Conservation (phyloP, 1,140 invertebrate genomes). For the Sitobion miscanthi region DNA sequence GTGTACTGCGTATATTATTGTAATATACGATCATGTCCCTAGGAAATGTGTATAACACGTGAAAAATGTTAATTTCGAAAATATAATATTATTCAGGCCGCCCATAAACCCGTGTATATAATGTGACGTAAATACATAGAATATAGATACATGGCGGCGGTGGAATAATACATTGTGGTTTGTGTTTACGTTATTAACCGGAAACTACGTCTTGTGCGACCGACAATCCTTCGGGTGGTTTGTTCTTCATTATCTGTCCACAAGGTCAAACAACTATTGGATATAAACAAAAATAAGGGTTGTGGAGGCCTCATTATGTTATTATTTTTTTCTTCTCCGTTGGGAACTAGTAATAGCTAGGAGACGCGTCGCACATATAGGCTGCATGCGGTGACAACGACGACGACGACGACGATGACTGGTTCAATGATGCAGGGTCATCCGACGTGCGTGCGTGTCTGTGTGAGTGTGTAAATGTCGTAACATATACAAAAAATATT, state of each 20-base stretch:
- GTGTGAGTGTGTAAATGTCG: not conserved
- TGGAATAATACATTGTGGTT: conserved; percentile 13
- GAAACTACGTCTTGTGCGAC: conserved; percentile 48
- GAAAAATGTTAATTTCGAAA: conserved; percentile 38
- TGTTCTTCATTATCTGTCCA: conserved; percentile 47
- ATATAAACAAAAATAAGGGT: conserved; percentile 42
- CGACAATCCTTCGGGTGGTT: conserved; percentile 1
- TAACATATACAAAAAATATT: conserved; percentile 29
- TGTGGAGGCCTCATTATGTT: not conserved
- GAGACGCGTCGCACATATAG: not conserved
- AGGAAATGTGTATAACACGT: conserved; percentile 15
- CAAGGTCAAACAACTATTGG: not conserved
- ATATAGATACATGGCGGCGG: no score
- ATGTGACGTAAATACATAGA: not conserved
- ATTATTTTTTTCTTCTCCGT: not conserved
- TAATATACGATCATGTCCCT: not conserved
- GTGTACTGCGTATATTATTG: not conserved
- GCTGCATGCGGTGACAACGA: no score
- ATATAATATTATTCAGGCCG: conserved; percentile 18
- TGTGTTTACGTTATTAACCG: conserved; percentile 46
- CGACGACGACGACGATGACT: not conserved
- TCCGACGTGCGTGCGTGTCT: not conserved
- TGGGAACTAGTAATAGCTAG: not conserved
- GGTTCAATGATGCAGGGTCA: not conserved
- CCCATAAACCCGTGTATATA: not conserved